phyloP scores from a whole-genome alignment of 1,140 invertebrate genomes.

The Drosophila tristis region DNA sequence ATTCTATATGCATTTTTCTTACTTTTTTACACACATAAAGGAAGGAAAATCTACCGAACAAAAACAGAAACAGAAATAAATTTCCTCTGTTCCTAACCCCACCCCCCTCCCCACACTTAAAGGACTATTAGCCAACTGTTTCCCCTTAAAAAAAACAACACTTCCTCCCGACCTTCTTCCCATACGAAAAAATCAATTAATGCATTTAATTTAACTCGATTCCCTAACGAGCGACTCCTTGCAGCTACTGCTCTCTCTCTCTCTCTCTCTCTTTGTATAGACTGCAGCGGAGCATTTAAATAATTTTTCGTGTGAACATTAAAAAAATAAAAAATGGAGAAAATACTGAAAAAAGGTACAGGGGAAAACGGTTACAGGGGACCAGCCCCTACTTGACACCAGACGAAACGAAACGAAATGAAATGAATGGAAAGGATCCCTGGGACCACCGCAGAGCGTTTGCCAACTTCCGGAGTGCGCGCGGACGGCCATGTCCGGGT shows the following conservation, averaged over 20 bases:
- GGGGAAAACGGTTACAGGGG: constrained; percentile 63
- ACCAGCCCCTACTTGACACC: constrained; percentile 80
- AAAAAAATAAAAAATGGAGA: constrained; percentile 15
- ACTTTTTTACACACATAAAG: not conserved
- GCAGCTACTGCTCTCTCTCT: constrained; percentile 11
- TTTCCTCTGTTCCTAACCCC: not conserved
- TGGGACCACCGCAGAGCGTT: constrained; percentile 41
- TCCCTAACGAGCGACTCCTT: constrained; percentile 28
- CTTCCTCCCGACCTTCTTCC: constrained; percentile 5
- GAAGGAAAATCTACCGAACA: not conserved
- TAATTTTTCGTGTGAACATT: constrained; percentile 78
- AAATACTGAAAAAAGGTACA: not conserved
- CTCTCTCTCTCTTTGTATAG: constrained; percentile 46
- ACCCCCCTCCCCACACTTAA: constrained; percentile 30
- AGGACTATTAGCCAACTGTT: constrained; percentile 59
- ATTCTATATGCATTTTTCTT: no score
- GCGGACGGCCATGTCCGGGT: constrained; percentile 13
- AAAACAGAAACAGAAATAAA: not conserved
- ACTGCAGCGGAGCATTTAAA: constrained; percentile 56
- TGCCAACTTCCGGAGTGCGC: constrained; percentile 66
- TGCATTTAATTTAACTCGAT: constrained; percentile 60
- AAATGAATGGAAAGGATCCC: constrained; percentile 21
- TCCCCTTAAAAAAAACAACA: not conserved
- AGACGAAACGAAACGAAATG: constrained; percentile 45
- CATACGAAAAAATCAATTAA: constrained; percentile 70